A percentile compares a stretch with the other conserved stretches of the same genome.
These are phyloP conservation scores for Opisthocomus hoazin DNA, from an alignment of 2,113 vertebrate species.

Conservation along the genomic window DNA sequence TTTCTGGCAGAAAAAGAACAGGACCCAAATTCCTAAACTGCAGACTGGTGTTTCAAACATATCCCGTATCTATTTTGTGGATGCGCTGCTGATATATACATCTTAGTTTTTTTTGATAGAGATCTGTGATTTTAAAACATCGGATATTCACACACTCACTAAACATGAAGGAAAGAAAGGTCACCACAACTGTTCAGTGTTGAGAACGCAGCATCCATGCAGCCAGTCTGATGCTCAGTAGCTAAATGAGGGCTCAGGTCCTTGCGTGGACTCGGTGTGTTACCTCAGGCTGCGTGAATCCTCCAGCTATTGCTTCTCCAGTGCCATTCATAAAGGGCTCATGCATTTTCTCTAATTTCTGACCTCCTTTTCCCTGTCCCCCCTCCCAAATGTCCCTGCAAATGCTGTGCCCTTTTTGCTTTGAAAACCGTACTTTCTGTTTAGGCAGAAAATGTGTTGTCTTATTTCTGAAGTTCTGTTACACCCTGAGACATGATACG, in stretches of 20 bases:
- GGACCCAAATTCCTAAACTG: background rate
- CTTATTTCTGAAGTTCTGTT: background rate
- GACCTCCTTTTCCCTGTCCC: background rate
- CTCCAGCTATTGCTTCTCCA: background rate
- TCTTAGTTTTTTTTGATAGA: background rate
- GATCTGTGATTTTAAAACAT: background rate
- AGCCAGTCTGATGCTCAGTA: background rate
- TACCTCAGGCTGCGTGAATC: background rate
- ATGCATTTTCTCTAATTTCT: background rate
- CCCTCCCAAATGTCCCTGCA: background rate
- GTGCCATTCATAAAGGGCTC: background rate
- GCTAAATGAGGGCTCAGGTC: background rate
- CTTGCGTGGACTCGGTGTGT: background rate
- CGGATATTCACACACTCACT: background rate
- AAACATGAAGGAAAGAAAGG: background rate
- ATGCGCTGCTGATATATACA: background rate
- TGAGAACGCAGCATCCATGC: rapidly evolving
- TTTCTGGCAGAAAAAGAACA: background rate
- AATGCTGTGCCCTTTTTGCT: background rate
- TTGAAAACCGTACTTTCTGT: background rate
- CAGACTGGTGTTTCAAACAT: background rate
- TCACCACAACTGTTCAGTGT: background rate
- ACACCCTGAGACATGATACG: background rate
- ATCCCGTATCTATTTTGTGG: background rate
- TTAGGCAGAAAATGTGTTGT: background rate